Percentiles rank a stretch among this genome's conserved stretches.
Conservation (phyloP, 1,140 invertebrate genomes). For the Brachionus plicatilis region DNA sequence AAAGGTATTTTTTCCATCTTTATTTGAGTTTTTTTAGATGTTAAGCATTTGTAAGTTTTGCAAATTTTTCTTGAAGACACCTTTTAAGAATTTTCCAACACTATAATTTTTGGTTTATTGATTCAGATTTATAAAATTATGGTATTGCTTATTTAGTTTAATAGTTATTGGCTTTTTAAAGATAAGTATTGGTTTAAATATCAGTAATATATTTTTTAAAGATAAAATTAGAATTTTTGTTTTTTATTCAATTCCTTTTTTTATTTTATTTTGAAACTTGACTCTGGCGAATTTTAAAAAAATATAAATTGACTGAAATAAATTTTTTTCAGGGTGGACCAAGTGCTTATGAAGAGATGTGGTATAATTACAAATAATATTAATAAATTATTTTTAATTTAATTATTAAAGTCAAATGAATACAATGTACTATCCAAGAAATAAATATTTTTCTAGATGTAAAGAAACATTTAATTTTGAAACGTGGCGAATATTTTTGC, state of each 20-base stretch:
- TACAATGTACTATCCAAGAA: background rate
- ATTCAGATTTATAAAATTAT: no score
- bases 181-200: no score
- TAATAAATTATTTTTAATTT: background rate
- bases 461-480: background rate
- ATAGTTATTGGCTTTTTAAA: background rate
- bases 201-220: no score
- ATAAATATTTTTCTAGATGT: background rate
- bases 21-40: no score
- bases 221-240: no score
- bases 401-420: background rate
- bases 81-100: background rate
- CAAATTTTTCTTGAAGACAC: background rate
- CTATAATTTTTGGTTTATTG: no score
- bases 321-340: background rate
- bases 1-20: no score
- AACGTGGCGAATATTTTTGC: background rate
- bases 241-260: no score
- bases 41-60: no score
- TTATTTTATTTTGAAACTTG: no score
- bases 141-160: background rate
- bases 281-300: no score
- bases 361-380: background rate
- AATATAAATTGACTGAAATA: no score
- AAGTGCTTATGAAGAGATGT: constrained; percentile 3